Percentiles rank a stretch among this genome's conserved stretches.
Evolutionary conservation across 2,888 invertebrate genomes (phyloP).

Genomic region (Standfussiana lucernea): DNA sequence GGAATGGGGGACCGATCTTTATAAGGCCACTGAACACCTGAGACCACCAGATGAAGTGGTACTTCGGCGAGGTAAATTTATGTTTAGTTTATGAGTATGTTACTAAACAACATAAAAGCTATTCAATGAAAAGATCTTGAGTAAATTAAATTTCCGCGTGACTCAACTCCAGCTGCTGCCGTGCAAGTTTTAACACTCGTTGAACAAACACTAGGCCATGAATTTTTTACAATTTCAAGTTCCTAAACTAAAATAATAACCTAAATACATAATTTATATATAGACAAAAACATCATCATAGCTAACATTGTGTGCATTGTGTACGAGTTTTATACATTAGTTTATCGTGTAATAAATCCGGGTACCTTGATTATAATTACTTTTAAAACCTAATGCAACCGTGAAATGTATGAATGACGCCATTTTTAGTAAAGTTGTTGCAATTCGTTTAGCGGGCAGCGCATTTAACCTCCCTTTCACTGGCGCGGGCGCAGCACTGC

Average conservation of each 20-base stretch:
- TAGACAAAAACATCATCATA: conserved; percentile 11
- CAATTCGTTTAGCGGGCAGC: conserved; percentile 85
- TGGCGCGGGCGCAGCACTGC: conserved; percentile 68
- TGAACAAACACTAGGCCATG: conserved; percentile 38
- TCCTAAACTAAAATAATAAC: conserved; percentile 29
- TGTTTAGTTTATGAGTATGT: background rate
- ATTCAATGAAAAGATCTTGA: conserved; percentile 21
- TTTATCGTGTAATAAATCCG: conserved; percentile 59
- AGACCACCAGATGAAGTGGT: background rate
- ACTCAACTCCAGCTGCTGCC: conserved; percentile 20
- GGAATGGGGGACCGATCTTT: background rate
- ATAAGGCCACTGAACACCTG: background rate
- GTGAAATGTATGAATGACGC: conserved; percentile 88
- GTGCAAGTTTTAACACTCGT: conserved; percentile 14
- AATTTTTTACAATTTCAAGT: conserved; percentile 31
- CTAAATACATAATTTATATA: conserved; percentile 29
- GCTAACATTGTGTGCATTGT: conserved; percentile 33
- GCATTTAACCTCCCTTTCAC: conserved; percentile 89
- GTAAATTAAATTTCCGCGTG: conserved; percentile 19
- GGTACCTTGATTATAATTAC: conserved; percentile 76
- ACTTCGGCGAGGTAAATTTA: conserved; percentile 5
- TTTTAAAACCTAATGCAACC: conserved; percentile 84
- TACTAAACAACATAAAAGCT: conserved; percentile 5
- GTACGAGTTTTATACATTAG: conserved; percentile 47
- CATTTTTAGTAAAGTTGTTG: conserved; percentile 89